phyloP scores from a whole-genome alignment of 2,113 vertebrate genomes.

The Sakesphorus luctuosus region DNA sequence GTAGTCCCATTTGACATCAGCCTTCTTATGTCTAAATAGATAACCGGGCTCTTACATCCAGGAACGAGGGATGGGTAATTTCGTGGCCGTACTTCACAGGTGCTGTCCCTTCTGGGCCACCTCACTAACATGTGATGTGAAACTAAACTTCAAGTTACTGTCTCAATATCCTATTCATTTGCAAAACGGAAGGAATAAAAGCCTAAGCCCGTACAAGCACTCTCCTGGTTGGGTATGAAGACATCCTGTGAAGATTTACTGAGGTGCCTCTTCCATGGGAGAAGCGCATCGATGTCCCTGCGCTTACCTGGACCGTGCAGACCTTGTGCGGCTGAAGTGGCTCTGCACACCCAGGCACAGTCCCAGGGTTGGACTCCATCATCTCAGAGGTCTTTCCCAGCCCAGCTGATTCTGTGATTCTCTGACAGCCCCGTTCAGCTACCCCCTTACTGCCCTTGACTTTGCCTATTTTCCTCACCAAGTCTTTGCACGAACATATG shows the following conservation, averaged over 20 bases:
- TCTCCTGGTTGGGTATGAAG: rapidly evolving
- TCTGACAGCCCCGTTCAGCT: rapidly evolving
- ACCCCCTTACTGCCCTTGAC: rapidly evolving
- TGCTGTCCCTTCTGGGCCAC: background rate
- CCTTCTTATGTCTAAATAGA: background rate
- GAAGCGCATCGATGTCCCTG: rapidly evolving
- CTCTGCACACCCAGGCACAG: rapidly evolving
- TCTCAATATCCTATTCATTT: rapidly evolving
- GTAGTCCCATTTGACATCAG: background rate
- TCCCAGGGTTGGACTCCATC: background rate
- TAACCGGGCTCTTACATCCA: rapidly evolving
- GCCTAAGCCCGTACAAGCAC: rapidly evolving
- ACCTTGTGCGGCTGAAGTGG: rapidly evolving
- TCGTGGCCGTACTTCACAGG: rapidly evolving
- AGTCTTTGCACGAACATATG: rapidly evolving
- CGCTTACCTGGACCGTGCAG: rapidly evolving
- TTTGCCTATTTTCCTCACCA: background rate
- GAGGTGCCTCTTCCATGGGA: rapidly evolving
- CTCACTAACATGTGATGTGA: rapidly evolving
- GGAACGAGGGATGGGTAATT: rapidly evolving
- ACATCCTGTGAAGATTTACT: rapidly evolving
- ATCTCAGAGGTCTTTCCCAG: no score
- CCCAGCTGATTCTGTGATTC: background rate
- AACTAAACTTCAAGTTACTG: background rate
- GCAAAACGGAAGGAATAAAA: background rate